These are phyloP conservation scores for Bradypodion ventrale DNA, from an alignment of 2,797 vertebrate genomes.

Conservation along the genomic window DNA sequence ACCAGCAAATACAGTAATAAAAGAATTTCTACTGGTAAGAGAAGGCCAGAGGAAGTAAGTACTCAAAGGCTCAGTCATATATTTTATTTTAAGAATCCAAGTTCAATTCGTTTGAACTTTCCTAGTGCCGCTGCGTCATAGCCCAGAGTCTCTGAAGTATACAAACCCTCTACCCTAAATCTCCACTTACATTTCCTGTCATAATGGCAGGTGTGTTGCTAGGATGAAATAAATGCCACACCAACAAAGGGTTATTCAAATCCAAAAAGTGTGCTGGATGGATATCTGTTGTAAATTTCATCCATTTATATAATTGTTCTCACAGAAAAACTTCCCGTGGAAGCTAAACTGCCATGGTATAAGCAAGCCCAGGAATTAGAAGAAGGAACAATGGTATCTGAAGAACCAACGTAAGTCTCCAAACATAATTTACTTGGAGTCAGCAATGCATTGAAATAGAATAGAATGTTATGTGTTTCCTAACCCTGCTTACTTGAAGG, in stretches of 20 bases:
- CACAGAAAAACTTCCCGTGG: slow-evolving; percentile 89
- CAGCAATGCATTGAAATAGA: not conserved
- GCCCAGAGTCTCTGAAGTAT: not conserved
- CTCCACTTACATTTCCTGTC: no score
- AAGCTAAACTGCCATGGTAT: slow-evolving; percentile 92
- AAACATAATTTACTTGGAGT: not conserved
- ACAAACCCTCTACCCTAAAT: not conserved
- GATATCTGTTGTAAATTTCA: not conserved
- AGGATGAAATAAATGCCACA: not conserved
- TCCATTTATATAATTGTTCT: slow-evolving; percentile 34
- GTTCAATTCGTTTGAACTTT: not conserved
- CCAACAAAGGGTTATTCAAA: not conserved
- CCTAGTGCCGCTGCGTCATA: not conserved
- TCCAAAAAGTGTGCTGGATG: accelerated
- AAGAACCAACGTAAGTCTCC: slow-evolving; percentile 92
- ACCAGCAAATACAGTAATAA: no score
- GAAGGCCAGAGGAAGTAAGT: not conserved
- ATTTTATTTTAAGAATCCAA: not conserved
- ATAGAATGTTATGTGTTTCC: not conserved
- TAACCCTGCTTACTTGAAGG: not conserved
- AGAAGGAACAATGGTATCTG: slow-evolving; percentile 83
- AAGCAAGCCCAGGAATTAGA: slow-evolving; percentile 97
- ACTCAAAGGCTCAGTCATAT: not conserved
- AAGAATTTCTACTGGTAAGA: not conserved
- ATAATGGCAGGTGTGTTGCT: not conserved